These are phyloP conservation scores for Neodon shergylaensis DNA, from an alignment of 2,113 vertebrate species.

Conservation along the genomic window DNA sequence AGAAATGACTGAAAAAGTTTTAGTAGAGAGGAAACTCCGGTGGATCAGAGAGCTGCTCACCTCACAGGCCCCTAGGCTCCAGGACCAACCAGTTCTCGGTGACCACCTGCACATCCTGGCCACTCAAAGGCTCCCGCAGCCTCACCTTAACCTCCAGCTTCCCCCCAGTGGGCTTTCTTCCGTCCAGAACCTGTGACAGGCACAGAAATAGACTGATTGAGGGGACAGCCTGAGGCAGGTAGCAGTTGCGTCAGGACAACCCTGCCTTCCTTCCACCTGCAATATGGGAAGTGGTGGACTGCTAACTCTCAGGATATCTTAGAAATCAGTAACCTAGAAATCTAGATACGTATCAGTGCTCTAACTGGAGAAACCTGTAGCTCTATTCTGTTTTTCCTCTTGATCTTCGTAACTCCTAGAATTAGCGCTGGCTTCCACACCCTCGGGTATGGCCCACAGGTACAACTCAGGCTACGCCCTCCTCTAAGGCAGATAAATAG, in stretches of 20 bases:
- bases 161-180: slow-evolving; percentile 95
- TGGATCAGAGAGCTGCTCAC: slow-evolving; percentile 29
- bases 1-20: neutral
- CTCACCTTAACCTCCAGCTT: slow-evolving; percentile 94
- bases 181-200: slow-evolving; percentile 92
- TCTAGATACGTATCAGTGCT: neutral
- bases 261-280: neutral
- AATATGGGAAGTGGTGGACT: neutral
- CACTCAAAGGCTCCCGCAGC: slow-evolving; percentile 94
- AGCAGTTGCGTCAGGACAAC: neutral
- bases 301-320: neutral
- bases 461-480: neutral
- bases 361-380: neutral
- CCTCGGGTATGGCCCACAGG: neutral
- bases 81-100: slow-evolving; percentile 96
- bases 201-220: neutral
- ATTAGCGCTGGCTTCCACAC: slow-evolving; percentile 16
- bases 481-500: neutral
- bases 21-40: neutral
- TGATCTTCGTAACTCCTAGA: neutral
- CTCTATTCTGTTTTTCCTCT: neutral
- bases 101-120: slow-evolving; percentile 92
- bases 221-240: neutral
- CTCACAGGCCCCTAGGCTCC: slow-evolving; percentile 83
- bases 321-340: neutral